A percentile compares a stretch with the other conserved stretches of the same genome.
phyloP scores from a whole-genome alignment of 2,113 vertebrate genomes.

The Carassius carassius region DNA sequence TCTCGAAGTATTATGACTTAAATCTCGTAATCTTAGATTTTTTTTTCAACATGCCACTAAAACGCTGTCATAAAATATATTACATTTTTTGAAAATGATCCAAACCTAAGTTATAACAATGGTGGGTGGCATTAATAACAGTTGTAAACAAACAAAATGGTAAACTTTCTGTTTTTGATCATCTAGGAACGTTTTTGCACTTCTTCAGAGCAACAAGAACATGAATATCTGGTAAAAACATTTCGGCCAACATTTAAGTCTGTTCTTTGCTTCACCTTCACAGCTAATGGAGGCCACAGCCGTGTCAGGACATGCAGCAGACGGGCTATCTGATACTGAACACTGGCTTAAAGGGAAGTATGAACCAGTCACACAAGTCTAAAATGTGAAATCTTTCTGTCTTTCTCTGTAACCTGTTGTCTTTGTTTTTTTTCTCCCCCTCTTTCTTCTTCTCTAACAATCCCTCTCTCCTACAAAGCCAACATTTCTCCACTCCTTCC shows the following conservation, averaged over 20 bases:
- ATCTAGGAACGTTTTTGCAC: background rate
- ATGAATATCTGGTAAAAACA: conserved; percentile 5
- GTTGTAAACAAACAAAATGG: background rate
- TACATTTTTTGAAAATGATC: background rate
- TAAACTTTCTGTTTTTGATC: background rate
- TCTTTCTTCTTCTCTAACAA: conserved; percentile 24
- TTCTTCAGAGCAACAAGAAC: background rate
- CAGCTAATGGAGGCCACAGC: conserved; percentile 34
- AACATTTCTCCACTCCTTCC: conserved; percentile 37
- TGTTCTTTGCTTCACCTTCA: conserved; percentile 17
- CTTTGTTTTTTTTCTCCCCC: background rate
- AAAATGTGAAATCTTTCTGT: conserved; percentile 39
- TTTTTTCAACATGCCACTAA: too few species aligned
- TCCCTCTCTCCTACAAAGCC: conserved; percentile 16
- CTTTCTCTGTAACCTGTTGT: background rate
- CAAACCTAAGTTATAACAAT: background rate
- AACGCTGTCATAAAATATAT: too few species aligned
- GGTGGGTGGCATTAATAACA: background rate
- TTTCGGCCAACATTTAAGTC: conserved; percentile 9
- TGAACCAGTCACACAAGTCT: conserved; percentile 59
- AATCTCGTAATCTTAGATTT: too few species aligned
- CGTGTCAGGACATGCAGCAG: conserved; percentile 28
- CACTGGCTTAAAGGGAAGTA: conserved; percentile 23
- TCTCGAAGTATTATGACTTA: too few species aligned
- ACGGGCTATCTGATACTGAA: conserved; percentile 16